phyloP scores from a whole-genome alignment of 2,888 invertebrate species.

The Dolichopus griseipennis region DNA sequence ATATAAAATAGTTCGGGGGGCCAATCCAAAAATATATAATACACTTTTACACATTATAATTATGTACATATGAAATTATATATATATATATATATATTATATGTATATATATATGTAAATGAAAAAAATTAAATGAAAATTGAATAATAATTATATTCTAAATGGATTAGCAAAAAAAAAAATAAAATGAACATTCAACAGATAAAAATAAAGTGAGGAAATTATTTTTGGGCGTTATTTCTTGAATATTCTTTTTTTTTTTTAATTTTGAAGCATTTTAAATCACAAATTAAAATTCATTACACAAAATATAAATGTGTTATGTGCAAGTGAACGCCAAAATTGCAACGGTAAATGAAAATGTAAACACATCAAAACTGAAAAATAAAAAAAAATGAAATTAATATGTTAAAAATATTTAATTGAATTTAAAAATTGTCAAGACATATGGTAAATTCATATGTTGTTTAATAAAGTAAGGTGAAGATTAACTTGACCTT shows the following conservation, averaged over 20 bases:
- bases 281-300: background rate
- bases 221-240: background rate
- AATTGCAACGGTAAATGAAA: background rate
- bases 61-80: background rate
- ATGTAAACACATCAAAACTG: background rate
- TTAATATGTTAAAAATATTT: background rate
- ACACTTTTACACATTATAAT: too few species aligned
- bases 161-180: too few species aligned
- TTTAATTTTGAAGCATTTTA: background rate
- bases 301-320: background rate
- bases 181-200: background rate
- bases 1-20: background rate
- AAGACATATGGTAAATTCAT: background rate
- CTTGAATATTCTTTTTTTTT: too few species aligned
- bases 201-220: background rate
- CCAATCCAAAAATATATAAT: background rate
- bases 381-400: background rate
- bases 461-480: background rate
- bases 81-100: too few species aligned
- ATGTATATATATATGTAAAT: too few species aligned
- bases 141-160: background rate
- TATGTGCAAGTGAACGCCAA: too few species aligned
- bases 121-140: background rate
- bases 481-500: background rate
- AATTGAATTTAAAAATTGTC: background rate